Base-by-base conservation (phyloP, 2,797 vertebrate species). In the Emydoidea blandingii region DNA sequence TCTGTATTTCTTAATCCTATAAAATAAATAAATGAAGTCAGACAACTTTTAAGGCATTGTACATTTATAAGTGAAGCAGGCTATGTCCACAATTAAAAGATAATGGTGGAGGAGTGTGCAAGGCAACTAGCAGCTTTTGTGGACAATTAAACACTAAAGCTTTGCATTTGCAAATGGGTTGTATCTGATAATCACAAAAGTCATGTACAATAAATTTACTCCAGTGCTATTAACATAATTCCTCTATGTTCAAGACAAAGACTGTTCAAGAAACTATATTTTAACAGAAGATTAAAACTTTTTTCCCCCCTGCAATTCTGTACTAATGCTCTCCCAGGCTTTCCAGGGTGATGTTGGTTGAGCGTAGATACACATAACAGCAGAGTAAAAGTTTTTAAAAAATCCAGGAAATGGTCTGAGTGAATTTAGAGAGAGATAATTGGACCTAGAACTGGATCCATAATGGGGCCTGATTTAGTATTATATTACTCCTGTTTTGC, bases 401-500 rank as follows among this genome's bases (percentile, higher is more conserved):
- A 68, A 68, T 37, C 65, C 10, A 21, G n/a, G n/a, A 37, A 68
- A 49, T 62, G 19, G 21, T 87, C 34, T 93, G 34, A 81, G 86
- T 90, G 86, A 92, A 93, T 65, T 91, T 29, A 54, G 49, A 85
- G 44, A 91, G 79, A 68, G 31, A 89, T 68, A 95, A 89, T 44
- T 92, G 14, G 5, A 1, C 89, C 68, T 94, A 53, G 91, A 76
- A 47, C 25, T 89, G 56, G 11, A 80, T 93, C 93, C 94, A 93
- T 94, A 68, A 68, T 19, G n/a, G n/a, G n/a, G 18, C 19, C 16
- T 62, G 91, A 94, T 94, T 86, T 83, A 72, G 15, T 68, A 3
- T 95, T 94, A 84, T 56, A 78, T 89, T 95, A 90, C 81, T 92
- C 44, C 90, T 68, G 16, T 94, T 94, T 87, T 92, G n/a, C 87